Evolutionary conservation across 2,888 invertebrate genomes (phyloP).

Genomic region (Drosophila atroscutellata): DNA sequence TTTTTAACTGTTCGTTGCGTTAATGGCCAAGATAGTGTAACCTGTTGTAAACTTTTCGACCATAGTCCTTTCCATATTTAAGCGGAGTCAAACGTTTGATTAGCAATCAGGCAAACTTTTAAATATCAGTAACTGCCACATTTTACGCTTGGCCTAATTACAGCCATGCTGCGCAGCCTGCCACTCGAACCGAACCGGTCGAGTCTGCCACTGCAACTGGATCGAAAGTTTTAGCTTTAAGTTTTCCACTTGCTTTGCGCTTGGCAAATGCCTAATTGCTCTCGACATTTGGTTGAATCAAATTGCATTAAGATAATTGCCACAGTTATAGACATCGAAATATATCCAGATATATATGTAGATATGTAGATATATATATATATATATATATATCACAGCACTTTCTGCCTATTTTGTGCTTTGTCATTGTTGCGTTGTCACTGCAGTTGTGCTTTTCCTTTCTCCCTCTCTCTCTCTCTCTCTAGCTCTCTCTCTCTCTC

Average conservation of each 20-base stretch:
- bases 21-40: neutral
- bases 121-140: neutral
- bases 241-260: neutral
- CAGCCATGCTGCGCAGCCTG: neutral
- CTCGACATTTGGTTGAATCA: neutral
- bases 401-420: constrained; percentile 7
- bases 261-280: neutral
- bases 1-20: neutral
- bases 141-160: neutral
- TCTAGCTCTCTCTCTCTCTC: neutral
- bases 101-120: neutral
- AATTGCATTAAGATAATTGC: constrained; percentile 32
- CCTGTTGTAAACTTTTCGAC: neutral
- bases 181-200: neutral
- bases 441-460: constrained; percentile 2
- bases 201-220: neutral
- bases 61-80: neutral
- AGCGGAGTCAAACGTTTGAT: neutral
- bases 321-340: constrained; percentile 18
- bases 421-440: constrained; percentile 16
- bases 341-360: too few relatives aligned
- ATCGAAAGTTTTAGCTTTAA: neutral
- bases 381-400: neutral
- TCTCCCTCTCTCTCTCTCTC: neutral
- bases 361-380: too few relatives aligned